Base-by-base conservation (phyloP, 2,888 invertebrate genomes). In the Scaeva pyrastri region DNA sequence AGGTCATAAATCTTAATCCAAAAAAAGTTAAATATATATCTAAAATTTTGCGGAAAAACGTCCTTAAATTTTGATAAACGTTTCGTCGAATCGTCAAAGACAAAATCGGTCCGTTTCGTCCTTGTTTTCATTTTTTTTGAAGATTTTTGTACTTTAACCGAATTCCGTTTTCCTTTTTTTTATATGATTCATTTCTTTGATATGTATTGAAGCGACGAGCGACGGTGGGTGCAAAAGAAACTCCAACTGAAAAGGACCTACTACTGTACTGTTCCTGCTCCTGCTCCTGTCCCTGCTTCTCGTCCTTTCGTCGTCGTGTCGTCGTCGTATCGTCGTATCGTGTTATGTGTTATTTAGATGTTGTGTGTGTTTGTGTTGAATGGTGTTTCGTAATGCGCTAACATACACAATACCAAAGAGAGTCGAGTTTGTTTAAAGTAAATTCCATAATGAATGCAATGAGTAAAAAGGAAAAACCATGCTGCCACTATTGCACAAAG, bases 1-100 rank as follows among this genome's bases (percentile, higher is more conserved):
- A 90, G 91, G 91, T 91, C 91, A 91, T 84, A 88, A 87, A 88
- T 80, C 50, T 66, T 36, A 72, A 72, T 62, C 41, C 56, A 73
- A 16, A 36, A 68, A 76, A 6, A 2, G 64, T 79, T 58, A 66
- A 72, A 72, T 7, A 36, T 70, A 71, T 31, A 19, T 1, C 31
- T 5, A 58, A 58, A 1, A 39, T 7, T 21, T 19, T 4, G 12
- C 12, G 2, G 11, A 64, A 45, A 48, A 48, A n/a, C n/a, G 16
- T 43, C 23, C 43, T 12, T 26, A 43, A 62, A n/a, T 11, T 19
- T 19, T 31, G 26, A 43, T 4, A 0, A 10, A 45, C 26, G 26
- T 45, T 11, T 52, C 14, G 31, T 31, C 0, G 0, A 64, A 16
- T 64, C 45, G 10, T 31, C 43, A 12, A 31, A 45, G 10, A 26